phyloP scores from a whole-genome alignment of 2,113 vertebrate genomes.

The Thomomys bottae region DNA sequence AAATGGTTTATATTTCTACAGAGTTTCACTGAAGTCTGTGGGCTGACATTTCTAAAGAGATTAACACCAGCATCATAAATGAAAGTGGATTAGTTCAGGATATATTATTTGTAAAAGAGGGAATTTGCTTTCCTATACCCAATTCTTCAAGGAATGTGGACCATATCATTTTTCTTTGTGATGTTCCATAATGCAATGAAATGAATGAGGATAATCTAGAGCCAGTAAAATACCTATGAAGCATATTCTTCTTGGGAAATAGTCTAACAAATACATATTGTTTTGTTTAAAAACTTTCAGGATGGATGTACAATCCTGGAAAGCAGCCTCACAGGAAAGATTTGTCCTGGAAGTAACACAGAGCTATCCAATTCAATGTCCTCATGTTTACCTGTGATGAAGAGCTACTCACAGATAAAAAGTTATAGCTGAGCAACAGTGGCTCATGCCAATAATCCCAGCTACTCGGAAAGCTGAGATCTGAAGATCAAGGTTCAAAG shows the following conservation, averaged over 20 bases:
- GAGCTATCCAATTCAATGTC: not conserved
- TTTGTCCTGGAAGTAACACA: not conserved
- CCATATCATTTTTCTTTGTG: not conserved
- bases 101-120: not conserved
- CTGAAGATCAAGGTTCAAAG: no score
- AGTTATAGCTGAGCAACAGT: no score
- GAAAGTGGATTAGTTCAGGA: conserved; percentile 16
- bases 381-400: not conserved
- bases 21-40: not conserved
- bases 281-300: not conserved
- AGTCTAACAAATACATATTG: not conserved
- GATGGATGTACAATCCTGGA: not conserved
- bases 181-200: not conserved
- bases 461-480: no score
- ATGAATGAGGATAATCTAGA: not conserved
- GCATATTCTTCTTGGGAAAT: not conserved
- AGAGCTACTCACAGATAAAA: not conserved
- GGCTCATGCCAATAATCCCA: no score
- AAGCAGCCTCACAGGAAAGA: not conserved
- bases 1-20: conserved; percentile 24
- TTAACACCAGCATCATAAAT: not conserved
- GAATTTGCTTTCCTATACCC: not conserved
- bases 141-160: not conserved
- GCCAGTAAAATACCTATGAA: not conserved
- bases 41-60: not conserved